Evolutionary conservation across 2,797 vertebrate genomes (phyloP).

Genomic region (Centropyge bicolor): DNA sequence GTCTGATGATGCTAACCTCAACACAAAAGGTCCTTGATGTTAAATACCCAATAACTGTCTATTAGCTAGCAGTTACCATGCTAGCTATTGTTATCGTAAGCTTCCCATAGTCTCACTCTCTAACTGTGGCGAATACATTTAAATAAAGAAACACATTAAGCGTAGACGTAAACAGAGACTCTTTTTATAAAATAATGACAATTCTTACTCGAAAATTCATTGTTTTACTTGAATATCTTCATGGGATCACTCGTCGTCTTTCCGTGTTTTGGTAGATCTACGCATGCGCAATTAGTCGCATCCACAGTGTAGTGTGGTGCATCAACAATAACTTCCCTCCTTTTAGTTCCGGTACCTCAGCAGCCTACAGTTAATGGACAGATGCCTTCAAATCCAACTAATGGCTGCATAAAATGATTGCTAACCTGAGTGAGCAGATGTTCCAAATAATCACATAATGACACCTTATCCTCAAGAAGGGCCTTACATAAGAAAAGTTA

Average conservation of each 20-base stretch:
- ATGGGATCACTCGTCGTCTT: neutral
- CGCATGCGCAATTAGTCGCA: conserved; percentile 56
- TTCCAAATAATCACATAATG: conserved; percentile 16
- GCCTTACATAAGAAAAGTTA: neutral
- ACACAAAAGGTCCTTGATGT: neutral
- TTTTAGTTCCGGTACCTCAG: conserved; percentile 36
- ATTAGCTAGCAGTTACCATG: conserved; percentile 57
- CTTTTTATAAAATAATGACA: conserved; percentile 56
- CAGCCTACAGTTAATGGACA: too few species aligned
- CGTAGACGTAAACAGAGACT: rapidly evolving
- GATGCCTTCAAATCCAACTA: too few species aligned
- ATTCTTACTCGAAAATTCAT: conserved; percentile 43
- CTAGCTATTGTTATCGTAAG: conserved; percentile 47
- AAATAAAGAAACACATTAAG: rapidly evolving
- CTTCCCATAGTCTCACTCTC: neutral
- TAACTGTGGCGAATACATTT: rapidly evolving
- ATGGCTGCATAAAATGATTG: neutral
- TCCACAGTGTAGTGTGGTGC: neutral
- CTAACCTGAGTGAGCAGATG: conserved; percentile 11
- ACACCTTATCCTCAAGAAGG: neutral
- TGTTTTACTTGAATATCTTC: conserved; percentile 27
- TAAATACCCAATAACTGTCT: neutral
- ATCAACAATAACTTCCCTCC: conserved; percentile 25
- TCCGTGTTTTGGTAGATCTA: conserved; percentile 42
- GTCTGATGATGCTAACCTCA: neutral